Conservation (phyloP, 2,797 vertebrate species). For the Stomatorhinus walkeri region DNA sequence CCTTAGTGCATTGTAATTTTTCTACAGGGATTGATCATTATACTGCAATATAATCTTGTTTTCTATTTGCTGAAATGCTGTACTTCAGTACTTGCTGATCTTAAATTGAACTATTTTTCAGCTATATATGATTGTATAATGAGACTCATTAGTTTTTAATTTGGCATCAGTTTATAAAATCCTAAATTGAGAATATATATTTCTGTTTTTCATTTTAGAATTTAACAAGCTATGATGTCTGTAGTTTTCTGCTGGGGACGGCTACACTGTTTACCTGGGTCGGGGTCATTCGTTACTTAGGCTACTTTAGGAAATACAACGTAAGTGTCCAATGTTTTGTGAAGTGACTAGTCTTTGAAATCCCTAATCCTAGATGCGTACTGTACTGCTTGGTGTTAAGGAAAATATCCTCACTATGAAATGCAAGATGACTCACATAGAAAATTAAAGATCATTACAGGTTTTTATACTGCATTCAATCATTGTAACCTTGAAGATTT, state of each 20-base stretch:
- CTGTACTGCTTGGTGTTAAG: neutral
- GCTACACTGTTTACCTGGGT: constrained; percentile 90
- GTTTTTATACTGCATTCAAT: neutral
- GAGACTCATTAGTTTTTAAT: neutral
- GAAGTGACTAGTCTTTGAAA: neutral
- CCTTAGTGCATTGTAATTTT: neutral
- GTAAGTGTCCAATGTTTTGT: constrained; percentile 55
- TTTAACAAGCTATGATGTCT: constrained; percentile 81
- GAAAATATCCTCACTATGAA: neutral
- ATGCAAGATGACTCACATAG: neutral
- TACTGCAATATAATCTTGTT: neutral
- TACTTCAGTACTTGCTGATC: neutral
- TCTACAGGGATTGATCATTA: neutral
- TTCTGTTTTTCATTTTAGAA: constrained; percentile 54
- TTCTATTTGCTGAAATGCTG: neutral
- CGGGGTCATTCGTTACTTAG: constrained; percentile 85
- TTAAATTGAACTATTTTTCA: neutral
- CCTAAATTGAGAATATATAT: neutral
- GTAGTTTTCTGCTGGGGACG: constrained; percentile 85
- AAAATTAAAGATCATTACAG: neutral
- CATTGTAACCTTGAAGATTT: neutral
- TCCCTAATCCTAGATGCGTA: neutral
- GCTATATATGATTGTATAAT: neutral
- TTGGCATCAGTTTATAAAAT: neutral
- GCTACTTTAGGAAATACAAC: constrained; percentile 95